These are phyloP conservation scores for Bubo bubo DNA, from an alignment of 2,113 vertebrate species.

Conservation along the genomic window DNA sequence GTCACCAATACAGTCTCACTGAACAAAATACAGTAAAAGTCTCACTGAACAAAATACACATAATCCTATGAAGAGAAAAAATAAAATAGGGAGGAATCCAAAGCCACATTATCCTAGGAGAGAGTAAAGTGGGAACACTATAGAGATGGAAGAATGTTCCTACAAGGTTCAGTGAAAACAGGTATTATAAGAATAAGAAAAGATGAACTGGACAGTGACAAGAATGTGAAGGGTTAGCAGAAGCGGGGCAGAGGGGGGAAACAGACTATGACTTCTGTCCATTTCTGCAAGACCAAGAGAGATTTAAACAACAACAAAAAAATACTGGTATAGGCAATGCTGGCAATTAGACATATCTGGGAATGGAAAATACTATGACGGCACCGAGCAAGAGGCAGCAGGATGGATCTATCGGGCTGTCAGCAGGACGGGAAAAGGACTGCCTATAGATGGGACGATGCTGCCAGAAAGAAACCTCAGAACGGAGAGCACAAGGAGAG, in stretches of 20 bases:
- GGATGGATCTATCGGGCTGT: neutral
- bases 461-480: neutral
- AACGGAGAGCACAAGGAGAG: neutral
- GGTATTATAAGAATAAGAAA: neutral
- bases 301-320: neutral
- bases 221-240: neutral
- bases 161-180: neutral
- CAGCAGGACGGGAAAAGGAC: neutral
- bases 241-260: neutral
- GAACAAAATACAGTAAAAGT: neutral
- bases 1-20: neutral
- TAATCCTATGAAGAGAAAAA: neutral
- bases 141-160: accelerated
- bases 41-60: neutral
- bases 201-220: neutral
- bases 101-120: neutral
- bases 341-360: neutral
- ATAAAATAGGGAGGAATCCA: neutral
- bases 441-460: neutral
- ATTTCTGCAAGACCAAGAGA: neutral
- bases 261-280: neutral
- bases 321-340: accelerated
- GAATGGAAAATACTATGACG: neutral
- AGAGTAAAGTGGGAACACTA: neutral
- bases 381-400: neutral